A percentile compares a stretch with the other conserved stretches of the same genome.
Evolutionary conservation across 2,113 vertebrate genomes (phyloP).

Genomic region (Crotalus horridus): DNA sequence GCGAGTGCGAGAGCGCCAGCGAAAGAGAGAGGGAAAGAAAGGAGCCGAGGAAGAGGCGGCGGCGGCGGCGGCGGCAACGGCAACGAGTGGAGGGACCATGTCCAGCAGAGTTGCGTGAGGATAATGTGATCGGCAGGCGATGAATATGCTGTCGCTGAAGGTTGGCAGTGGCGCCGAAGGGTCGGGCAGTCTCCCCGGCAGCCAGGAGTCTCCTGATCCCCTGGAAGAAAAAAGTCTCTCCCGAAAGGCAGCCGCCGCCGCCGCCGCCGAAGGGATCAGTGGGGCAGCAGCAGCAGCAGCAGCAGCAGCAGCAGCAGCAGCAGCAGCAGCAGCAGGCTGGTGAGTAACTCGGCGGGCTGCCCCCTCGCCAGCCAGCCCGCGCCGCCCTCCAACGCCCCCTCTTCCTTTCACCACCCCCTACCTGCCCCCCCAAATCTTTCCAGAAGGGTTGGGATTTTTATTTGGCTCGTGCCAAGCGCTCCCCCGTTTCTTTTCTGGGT

Average conservation of each 20-base stretch:
- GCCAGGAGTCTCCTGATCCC: conserved; percentile 47
- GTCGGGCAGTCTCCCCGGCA: conserved; percentile 71
- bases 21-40: conserved; percentile 51
- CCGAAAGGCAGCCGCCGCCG: conserved; percentile 18
- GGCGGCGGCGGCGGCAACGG: conserved; percentile 66
- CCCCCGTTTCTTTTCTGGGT: background rate
- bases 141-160: conserved; percentile 77
- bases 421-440: background rate
- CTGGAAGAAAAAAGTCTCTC: conserved; percentile 42
- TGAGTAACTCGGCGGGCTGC: conserved; percentile 34
- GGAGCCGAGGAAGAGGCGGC: conserved; percentile 47
- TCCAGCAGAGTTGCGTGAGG: conserved; percentile 67
- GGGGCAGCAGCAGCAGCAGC: conserved; percentile 36
- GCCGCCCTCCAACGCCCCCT: background rate
- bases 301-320: conserved; percentile 34
- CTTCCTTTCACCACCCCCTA: background rate
- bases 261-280: conserved; percentile 44
- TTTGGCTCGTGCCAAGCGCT: background rate
- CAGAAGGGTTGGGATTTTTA: background rate
- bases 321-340: conserved; percentile 43
- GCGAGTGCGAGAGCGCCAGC: conserved; percentile 26
- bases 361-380: background rate
- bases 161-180: conserved; percentile 71
- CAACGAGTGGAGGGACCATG: conserved; percentile 64
- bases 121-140: conserved; percentile 73